Evolutionary conservation across 2,797 vertebrate species (phyloP).

Genomic region (Florisuga fusca): DNA sequence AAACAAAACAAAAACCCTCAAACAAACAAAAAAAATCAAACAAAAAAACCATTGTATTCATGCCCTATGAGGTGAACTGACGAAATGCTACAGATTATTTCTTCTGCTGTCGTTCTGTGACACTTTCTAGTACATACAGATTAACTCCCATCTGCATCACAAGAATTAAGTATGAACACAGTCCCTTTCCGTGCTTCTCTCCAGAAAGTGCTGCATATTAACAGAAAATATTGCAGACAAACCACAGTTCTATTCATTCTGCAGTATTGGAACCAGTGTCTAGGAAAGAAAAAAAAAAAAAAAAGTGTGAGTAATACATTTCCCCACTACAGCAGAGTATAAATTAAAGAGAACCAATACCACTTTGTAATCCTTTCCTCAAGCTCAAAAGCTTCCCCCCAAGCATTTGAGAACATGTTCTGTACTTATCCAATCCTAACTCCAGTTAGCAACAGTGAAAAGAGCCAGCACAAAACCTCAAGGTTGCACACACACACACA

Average conservation of each 20-base stretch:
- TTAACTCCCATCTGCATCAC: conserved; percentile 64
- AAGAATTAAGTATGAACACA: conserved; percentile 88
- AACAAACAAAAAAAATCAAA: conserved; percentile 34
- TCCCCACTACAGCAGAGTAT: background rate
- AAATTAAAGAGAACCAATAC: background rate
- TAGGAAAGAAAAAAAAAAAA: conserved; percentile 69
- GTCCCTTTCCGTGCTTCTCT: conserved; percentile 80
- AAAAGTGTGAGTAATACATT: background rate
- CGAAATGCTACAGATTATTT: conserved; percentile 67
- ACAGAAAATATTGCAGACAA: conserved; percentile 62
- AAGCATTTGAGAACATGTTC: background rate
- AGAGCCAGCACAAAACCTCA: background rate
- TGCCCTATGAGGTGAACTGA: conserved; percentile 67
- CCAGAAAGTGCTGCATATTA: conserved; percentile 73
- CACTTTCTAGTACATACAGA: conserved; percentile 21
- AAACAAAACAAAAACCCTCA: background rate
- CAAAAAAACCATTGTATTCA: conserved; percentile 42
- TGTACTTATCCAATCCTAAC: background rate
- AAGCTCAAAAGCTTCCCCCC: background rate
- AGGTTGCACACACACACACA: background rate
- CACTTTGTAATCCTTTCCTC: background rate
- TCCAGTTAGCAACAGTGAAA: background rate
- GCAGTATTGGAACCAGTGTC: conserved; percentile 89
- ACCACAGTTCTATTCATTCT: conserved; percentile 78
- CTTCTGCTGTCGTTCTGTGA: conserved; percentile 38